Evolutionary conservation across 64 coral and sea anemone species (phyloP), one percentile per base, ranked within the genome.

Genomic region (Actinia tenebrosa): DNA sequence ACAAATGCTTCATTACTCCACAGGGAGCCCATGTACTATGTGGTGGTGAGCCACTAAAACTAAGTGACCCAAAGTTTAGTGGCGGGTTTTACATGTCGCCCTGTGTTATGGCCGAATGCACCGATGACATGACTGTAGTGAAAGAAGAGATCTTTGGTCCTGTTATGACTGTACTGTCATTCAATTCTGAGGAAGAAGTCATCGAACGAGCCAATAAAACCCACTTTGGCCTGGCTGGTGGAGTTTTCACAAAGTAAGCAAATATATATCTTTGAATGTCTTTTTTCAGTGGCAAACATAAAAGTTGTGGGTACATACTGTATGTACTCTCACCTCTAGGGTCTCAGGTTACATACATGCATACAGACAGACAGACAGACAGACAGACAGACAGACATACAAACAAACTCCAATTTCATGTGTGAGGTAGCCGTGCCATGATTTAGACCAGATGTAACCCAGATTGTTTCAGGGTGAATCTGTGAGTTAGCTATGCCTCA

Each of bases 131-230:
- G 97, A 93, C 88, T 26, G 97, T 95, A 45, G 93, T 99, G 20
- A 95, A 92, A 69, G 97, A 99, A 59, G 97, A 99, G 64, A 95
- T 99, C 86, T 99, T 99, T 87, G 97, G 97, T 53, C 97, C 97
- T 20, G 93, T 99, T 52, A 99, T 99, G 93, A 94, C 97, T 20
- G 93, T 99, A 15, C 66, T 99, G 5, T 90, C 93, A 66, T 99
- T 99, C 84, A 60, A 82, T 10, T 88, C 88, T 7, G 97, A 99
- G 56, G 88, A 99, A 9, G 97, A 99, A 78, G 97, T 88, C 19
- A 90, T 99, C 62, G 71, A 86, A 16, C 86, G 97, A 80, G 97
- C 97, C 26, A 99, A 99, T 45, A 72, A 91, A 7, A 95, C 97
- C 45, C 27, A 88, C 16, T 99, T 94, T 86, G 97, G 97, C 3